Conservation (phyloP, 2,888 invertebrate species). For the Merodon equestris region DNA sequence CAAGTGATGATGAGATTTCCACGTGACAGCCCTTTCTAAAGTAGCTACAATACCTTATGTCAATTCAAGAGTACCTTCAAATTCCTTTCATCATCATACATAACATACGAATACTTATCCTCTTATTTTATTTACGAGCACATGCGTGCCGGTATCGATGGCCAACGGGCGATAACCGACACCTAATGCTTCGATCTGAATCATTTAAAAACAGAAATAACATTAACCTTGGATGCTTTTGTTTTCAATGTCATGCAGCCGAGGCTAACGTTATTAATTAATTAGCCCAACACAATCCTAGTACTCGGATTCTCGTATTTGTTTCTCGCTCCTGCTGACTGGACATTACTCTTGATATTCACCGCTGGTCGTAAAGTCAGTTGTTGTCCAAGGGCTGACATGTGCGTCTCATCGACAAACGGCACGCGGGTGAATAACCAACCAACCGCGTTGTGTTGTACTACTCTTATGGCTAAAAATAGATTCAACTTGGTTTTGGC, state of each 20-base stretch:
- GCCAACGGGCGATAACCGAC: neutral
- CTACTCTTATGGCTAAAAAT: slow-evolving; percentile 33
- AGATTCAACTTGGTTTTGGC: slow-evolving; percentile 31
- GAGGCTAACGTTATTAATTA: slow-evolving; percentile 59
- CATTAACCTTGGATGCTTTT: slow-evolving; percentile 49
- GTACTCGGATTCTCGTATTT: too few species aligned
- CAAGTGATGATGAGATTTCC: slow-evolving; percentile 25
- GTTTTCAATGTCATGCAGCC: slow-evolving; percentile 54
- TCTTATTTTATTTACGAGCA: neutral
- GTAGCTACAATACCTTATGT: too few species aligned
- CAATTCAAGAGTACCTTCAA: too few species aligned
- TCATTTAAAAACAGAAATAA: slow-evolving; percentile 29
- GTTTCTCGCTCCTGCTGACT: too few species aligned
- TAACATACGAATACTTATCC: too few species aligned
- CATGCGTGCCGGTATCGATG: slow-evolving; percentile 6
- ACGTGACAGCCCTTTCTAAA: slow-evolving; percentile 34
- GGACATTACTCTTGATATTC: slow-evolving; percentile 31
- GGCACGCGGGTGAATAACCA: slow-evolving; percentile 8
- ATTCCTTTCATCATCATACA: too few species aligned
- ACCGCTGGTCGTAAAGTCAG: too few species aligned
- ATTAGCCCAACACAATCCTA: slow-evolving; percentile 53
- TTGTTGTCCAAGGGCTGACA: slow-evolving; percentile 2
- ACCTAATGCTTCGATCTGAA: slow-evolving; percentile 34
- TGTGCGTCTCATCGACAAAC: slow-evolving; percentile 23
- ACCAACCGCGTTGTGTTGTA: slow-evolving; percentile 5